Evolutionary conservation across 2,113 vertebrate species (phyloP).

Genomic region (Istiophorus platypterus): DNA sequence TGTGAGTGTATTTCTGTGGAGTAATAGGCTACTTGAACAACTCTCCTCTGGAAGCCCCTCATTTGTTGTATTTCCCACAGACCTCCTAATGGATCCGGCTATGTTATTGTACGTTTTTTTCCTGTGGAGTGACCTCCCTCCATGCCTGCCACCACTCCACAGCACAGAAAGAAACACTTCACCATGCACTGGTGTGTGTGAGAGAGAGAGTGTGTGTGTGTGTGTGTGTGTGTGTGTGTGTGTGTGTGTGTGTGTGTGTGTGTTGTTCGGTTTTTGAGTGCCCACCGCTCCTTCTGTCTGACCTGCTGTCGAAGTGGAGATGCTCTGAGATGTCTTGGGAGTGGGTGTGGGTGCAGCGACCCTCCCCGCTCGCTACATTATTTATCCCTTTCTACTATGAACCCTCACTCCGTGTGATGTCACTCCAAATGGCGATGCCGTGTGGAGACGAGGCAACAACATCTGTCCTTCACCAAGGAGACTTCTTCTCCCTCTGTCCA

Average conservation of each 20-base stretch:
- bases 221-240: slow-evolving; percentile 24
- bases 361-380: slow-evolving; percentile 66
- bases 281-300: slow-evolving; percentile 42
- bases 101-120: slow-evolving; percentile 25
- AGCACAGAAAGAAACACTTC: slow-evolving; percentile 51
- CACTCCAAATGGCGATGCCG: background rate
- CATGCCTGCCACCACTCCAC: slow-evolving; percentile 30
- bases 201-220: slow-evolving; percentile 28
- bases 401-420: slow-evolving; percentile 36
- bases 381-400: slow-evolving; percentile 70
- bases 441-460: slow-evolving; percentile 1
- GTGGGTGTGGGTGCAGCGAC: slow-evolving; percentile 63
- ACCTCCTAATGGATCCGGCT: slow-evolving; percentile 67
- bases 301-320: slow-evolving; percentile 37
- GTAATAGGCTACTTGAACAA: slow-evolving; percentile 67
- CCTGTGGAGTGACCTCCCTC: slow-evolving; percentile 45
- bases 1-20: slow-evolving; percentile 54
- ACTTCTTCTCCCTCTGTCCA: background rate
- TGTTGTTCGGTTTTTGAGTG: slow-evolving; percentile 22
- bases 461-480: slow-evolving; percentile 11
- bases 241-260: slow-evolving; percentile 35
- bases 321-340: slow-evolving; percentile 57
- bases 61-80: slow-evolving; percentile 70
- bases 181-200: slow-evolving; percentile 12
- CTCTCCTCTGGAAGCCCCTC: slow-evolving; percentile 57